phyloP scores from a whole-genome alignment of 2,113 vertebrate genomes.

The Poecilia latipinna region DNA sequence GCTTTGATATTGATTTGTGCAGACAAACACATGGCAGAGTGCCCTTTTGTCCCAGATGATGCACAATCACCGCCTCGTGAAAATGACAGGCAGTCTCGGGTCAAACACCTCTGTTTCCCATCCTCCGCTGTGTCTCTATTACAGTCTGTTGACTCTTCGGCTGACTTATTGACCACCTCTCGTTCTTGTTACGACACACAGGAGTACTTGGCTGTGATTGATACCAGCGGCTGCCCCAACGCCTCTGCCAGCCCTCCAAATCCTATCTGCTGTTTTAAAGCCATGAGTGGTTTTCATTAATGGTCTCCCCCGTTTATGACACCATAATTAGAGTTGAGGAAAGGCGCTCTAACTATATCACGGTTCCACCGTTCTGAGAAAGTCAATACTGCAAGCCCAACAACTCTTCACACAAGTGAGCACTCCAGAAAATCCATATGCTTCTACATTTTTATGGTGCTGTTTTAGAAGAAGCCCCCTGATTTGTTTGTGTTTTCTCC shows the following conservation, averaged over 20 bases:
- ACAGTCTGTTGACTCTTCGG: conserved; percentile 83
- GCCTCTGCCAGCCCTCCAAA: conserved; percentile 64
- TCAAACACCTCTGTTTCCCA: conserved; percentile 81
- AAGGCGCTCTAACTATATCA: conserved; percentile 90
- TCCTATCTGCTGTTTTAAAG: conserved; percentile 76
- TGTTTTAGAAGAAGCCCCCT: conserved; percentile 83
- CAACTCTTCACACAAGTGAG: conserved; percentile 99
- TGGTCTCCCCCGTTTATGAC: conserved; percentile 91
- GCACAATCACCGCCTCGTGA: conserved; percentile 74
- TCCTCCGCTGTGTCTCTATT: conserved; percentile 78
- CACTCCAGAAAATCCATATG: conserved; percentile 91
- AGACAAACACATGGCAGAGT: conserved; percentile 65
- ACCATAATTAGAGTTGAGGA: conserved; percentile 95
- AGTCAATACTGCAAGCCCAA: conserved; percentile 96
- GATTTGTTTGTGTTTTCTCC: conserved; percentile 75
- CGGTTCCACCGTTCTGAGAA: conserved; percentile 89
- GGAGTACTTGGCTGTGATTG: conserved; percentile 77
- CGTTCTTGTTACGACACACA: conserved; percentile 83
- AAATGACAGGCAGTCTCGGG: conserved; percentile 83
- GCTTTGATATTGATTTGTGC: conserved; percentile 83
- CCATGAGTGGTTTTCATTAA: conserved; percentile 87
- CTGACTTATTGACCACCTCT: conserved; percentile 92
- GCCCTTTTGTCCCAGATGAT: conserved; percentile 85
- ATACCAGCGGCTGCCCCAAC: conserved; percentile 61
- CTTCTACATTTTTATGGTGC: conserved; percentile 84